Evolutionary conservation across 2,113 vertebrate species (phyloP), one percentile per base, ranked within the genome.

Genomic region (Panurus biarmicus): DNA sequence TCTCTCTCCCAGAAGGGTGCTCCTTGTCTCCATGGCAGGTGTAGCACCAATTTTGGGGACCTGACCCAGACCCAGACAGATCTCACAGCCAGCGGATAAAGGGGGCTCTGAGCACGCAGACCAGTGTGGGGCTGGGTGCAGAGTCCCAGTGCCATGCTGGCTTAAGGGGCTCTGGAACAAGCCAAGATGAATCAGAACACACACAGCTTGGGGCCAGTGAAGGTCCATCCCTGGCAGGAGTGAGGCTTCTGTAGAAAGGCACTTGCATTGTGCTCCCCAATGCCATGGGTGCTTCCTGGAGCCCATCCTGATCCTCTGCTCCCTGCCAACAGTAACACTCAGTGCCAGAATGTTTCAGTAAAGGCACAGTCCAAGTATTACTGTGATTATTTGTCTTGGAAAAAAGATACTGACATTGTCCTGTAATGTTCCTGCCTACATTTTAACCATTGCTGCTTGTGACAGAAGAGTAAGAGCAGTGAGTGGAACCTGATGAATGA

Each of bases 31-130:
- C 36, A n/a, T 1, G 6, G n/a, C 11, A 42, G 22, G 12, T 13
- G 6, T 6, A 44, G 50, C 31, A 54, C 12, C 5, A 6, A 7
- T 36, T 40, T 0, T n/a, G 40, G n/a, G 35, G 31, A 75, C 29
- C 20, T 0, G 0, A 31, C 5, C 20, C 2, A 6, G 3, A 20
- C 10, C 14, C 2, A 6, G 50, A 47, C 0, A 0, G 28, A 51
- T 47, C 13, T 58, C 10, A 29, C 29, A 48, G 60, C 15, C 3
- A 0, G 19, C 40, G 44, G 12, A 44, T 31, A 28, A 62, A 13
- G 22, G 24, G 28, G 10, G 36, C 56, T 38, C 28, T 28, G 78
- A 50, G 42, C 64, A 61, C 0, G 0, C 36, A 81, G 56, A 47
- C 2, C 19, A 9, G 1, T 0, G 2, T 0, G 1, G 42, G 29